These are phyloP conservation scores for Penelope pileata DNA, from an alignment of 2,113 vertebrate species.

Conservation along the genomic window DNA sequence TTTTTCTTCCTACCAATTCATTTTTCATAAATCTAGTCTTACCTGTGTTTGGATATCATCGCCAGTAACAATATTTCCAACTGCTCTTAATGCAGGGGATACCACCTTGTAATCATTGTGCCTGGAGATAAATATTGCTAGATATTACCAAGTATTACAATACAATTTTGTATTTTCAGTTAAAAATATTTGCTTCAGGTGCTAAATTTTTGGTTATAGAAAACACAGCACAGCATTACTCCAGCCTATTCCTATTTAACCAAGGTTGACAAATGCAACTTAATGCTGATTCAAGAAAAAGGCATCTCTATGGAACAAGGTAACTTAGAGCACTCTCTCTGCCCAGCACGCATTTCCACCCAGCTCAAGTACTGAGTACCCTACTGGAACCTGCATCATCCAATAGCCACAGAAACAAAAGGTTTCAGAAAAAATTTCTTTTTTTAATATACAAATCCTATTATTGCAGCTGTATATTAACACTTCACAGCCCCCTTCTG, in stretches of 20 bases:
- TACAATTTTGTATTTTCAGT: conserved; percentile 3
- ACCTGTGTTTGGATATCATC: conserved; percentile 95
- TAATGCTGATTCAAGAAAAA: background rate
- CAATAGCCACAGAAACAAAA: background rate
- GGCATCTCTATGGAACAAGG: background rate
- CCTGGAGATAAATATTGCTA: conserved; percentile 74
- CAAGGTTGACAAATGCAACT: background rate
- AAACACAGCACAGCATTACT: background rate
- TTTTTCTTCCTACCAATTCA: background rate
- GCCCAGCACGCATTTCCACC: background rate
- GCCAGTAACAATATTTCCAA: conserved; percentile 93
- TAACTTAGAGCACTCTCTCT: background rate
- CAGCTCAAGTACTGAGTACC: background rate
- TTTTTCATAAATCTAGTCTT: conserved; percentile 45
- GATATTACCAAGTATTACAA: background rate
- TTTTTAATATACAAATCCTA: too few species aligned
- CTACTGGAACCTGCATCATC: background rate
- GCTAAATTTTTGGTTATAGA: background rate
- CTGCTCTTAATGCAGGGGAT: conserved; percentile 89
- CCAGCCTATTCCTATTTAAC: background rate
- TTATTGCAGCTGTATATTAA: background rate
- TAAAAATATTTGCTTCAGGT: background rate
- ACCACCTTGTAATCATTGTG: conserved; percentile 93
- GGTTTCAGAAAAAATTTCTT: too few species aligned
- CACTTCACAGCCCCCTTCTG: background rate